A percentile compares a stretch with the other conserved stretches of the same genome.
phyloP scores from a whole-genome alignment of 2,888 invertebrate species.

The Tenthredo mesomela region DNA sequence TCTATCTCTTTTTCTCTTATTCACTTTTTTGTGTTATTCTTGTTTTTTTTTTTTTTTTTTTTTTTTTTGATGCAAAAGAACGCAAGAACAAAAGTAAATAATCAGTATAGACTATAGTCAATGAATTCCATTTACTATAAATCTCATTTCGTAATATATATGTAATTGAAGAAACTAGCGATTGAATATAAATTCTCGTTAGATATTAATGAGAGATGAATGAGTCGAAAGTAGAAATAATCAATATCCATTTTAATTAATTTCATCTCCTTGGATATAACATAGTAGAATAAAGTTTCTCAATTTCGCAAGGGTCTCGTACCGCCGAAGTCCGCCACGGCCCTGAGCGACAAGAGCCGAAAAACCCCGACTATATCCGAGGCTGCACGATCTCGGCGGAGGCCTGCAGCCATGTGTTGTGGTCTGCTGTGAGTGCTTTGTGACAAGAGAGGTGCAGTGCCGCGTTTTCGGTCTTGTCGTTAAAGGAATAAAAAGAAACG shows the following conservation, averaged over 20 bases:
- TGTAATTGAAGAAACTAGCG: background rate
- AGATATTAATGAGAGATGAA: background rate
- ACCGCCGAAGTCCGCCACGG: constrained; percentile 52
- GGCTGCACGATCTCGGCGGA: constrained; percentile 60
- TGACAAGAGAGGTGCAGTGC: constrained; percentile 72
- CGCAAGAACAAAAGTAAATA: background rate
- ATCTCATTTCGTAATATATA: background rate
- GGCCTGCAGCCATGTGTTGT: constrained; percentile 71
- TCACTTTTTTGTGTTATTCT: too few relatives aligned
- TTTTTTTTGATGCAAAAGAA: background rate
- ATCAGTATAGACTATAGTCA: background rate
- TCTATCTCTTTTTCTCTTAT: background rate
- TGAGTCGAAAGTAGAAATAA: background rate
- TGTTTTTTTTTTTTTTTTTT: background rate
- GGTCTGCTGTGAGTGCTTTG: constrained; percentile 73
- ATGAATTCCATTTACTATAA: background rate
- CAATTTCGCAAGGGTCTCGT: background rate
- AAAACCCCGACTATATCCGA: constrained; percentile 63
- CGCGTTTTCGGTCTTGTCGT: constrained; percentile 61
- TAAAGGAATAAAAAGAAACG: background rate
- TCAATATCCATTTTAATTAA: background rate
- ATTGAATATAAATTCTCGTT: background rate
- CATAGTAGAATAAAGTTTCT: background rate
- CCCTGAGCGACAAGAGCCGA: constrained; percentile 60
- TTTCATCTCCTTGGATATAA: background rate